Conservation (phyloP, 2,888 invertebrate species). For the Halocaridina rubra region DNA sequence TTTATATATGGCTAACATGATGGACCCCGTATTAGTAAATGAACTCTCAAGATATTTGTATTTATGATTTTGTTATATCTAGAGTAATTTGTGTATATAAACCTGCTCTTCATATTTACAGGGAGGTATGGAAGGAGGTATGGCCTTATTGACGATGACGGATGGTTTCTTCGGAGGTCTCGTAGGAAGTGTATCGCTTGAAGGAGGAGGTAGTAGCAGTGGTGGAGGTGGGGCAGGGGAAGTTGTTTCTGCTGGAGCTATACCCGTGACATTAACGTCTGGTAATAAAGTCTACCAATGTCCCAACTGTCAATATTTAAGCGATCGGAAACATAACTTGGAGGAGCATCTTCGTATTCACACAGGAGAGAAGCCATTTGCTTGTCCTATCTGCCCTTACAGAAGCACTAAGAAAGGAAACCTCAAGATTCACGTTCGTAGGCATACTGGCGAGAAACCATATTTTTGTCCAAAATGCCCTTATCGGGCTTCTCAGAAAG, state of each 20-base stretch:
- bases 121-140: too few species aligned
- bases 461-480: slow-evolving; percentile 32
- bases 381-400: slow-evolving; percentile 40
- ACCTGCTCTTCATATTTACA: too few species aligned
- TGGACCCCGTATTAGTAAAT: too few species aligned
- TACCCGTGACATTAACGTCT: not conserved
- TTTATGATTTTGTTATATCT: too few species aligned
- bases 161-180: not conserved
- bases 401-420: slow-evolving; percentile 41
- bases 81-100: too few species aligned
- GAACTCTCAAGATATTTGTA: too few species aligned
- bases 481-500: slow-evolving; percentile 30
- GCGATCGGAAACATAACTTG: slow-evolving; percentile 32
- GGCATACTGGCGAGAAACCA: slow-evolving; percentile 41
- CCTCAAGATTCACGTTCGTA: slow-evolving; percentile 40
- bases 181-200: not conserved
- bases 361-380: slow-evolving; percentile 43
- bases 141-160: not conserved
- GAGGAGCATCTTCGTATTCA: slow-evolving; percentile 28
- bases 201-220: not conserved
- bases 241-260: too few species aligned
- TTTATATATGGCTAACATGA: too few species aligned
- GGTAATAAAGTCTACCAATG: slow-evolving; percentile 16
- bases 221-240: not conserved
- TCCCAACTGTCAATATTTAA: slow-evolving; percentile 16